Evolutionary conservation across 2,888 invertebrate genomes (phyloP).

Genomic region (Lasioglossum oenotherae): DNA sequence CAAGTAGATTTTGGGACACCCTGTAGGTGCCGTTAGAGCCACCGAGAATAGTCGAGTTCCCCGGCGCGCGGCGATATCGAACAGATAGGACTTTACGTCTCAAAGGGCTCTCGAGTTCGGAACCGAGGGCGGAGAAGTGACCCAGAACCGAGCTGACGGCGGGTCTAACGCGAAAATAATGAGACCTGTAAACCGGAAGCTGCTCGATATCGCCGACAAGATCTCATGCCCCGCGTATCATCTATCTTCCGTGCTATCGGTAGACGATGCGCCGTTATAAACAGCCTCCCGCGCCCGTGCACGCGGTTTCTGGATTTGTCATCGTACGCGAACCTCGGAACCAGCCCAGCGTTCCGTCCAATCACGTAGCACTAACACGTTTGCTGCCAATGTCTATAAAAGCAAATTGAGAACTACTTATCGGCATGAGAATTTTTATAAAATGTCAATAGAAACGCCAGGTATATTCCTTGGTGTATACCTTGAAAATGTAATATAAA

Average conservation of each 20-base stretch:
- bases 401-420: background rate
- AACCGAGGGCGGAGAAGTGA: conserved; percentile 50
- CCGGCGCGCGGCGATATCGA: conserved; percentile 44
- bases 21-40: background rate
- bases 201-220: conserved; percentile 63
- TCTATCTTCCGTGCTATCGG: conserved; percentile 63
- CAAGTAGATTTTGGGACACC: too few relatives aligned
- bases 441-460: too few relatives aligned
- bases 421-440: too few relatives aligned
- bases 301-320: conserved; percentile 1
- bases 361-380: background rate
- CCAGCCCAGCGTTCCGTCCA: background rate
- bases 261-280: conserved; percentile 26
- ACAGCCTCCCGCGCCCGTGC: conserved; percentile 7
- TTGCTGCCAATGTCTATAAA: background rate
- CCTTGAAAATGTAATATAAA: background rate
- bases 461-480: background rate
- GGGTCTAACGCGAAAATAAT: conserved; percentile 75
- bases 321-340: background rate
- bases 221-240: conserved; percentile 67
- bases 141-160: conserved; percentile 46
- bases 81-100: conserved; percentile 53
- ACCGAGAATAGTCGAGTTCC: conserved; percentile 35
- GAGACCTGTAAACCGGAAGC: conserved; percentile 70
- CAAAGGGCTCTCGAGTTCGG: conserved; percentile 54